phyloP scores from a whole-genome alignment of 2,888 invertebrate species.

The Calliopum simillimum region DNA sequence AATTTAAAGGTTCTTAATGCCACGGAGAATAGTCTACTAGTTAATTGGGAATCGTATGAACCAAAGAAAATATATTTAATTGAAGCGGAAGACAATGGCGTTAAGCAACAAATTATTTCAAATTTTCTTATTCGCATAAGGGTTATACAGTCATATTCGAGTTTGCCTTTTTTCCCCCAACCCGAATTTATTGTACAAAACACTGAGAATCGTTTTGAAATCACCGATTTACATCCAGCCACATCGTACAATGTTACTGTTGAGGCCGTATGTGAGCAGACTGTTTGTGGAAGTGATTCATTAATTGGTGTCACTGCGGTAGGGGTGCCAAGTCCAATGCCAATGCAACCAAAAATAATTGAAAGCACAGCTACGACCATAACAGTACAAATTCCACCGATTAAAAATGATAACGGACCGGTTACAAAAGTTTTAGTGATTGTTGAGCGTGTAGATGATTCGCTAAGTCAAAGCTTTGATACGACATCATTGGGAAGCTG shows the following conservation, averaged over 20 bases:
- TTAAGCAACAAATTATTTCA: constrained; percentile 61
- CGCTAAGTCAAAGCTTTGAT: constrained; percentile 74
- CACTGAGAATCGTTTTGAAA: constrained; percentile 71
- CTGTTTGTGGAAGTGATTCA: constrained; percentile 71
- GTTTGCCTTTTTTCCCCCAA: constrained; percentile 68
- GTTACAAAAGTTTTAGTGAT: constrained; percentile 80
- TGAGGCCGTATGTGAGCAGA: constrained; percentile 73
- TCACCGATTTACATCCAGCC: constrained; percentile 78
- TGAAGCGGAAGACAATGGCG: constrained; percentile 4
- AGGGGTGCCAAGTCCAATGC: constrained; percentile 78
- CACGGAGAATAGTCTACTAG: constrained; percentile 74
- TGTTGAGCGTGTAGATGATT: constrained; percentile 75
- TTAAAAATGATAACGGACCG: constrained; percentile 82
- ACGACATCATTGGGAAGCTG: constrained; percentile 74
- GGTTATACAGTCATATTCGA: constrained; percentile 72
- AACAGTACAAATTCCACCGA: constrained; percentile 75
- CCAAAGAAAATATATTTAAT: constrained; percentile 61
- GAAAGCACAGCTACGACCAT: constrained; percentile 74
- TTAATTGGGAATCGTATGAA: constrained; percentile 73
- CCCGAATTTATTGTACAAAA: constrained; percentile 73
- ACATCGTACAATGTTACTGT: constrained; percentile 81
- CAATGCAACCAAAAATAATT: constrained; percentile 75
- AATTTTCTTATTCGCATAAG: constrained; percentile 72
- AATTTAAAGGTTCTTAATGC: constrained; percentile 71
- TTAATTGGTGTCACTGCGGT: constrained; percentile 77